A percentile compares a stretch with the other conserved stretches of the same genome.
Conservation (phyloP, 1,140 invertebrate species). For the Neodiprion virginianus region DNA sequence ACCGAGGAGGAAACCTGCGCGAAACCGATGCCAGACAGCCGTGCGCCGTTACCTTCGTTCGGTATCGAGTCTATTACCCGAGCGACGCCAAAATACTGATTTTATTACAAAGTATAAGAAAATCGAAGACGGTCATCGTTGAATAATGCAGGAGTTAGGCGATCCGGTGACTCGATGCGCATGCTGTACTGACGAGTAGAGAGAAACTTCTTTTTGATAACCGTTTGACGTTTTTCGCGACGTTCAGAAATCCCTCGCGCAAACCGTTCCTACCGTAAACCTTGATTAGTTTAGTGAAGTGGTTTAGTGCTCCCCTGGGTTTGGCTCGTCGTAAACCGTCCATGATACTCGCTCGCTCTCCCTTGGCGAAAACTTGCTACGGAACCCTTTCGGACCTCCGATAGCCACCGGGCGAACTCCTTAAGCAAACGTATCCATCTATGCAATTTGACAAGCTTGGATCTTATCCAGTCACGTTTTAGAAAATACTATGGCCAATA, state of each 20-base stretch:
- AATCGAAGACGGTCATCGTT: background rate
- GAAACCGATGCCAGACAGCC: background rate
- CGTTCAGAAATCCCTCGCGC: background rate
- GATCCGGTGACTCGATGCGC: background rate
- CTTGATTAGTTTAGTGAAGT: conserved; percentile 45
- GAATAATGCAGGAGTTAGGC: background rate
- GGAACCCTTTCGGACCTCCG: background rate
- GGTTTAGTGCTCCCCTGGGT: conserved; percentile 33
- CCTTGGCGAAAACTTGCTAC: background rate
- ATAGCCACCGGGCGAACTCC: background rate
- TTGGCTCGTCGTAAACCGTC: conserved; percentile 24
- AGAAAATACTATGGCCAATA: too few relatives aligned
- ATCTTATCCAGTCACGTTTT: too few relatives aligned
- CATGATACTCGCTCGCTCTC: background rate
- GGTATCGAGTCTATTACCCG: background rate
- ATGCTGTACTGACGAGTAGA: background rate
- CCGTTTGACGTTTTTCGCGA: background rate
- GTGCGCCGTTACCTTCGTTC: background rate
- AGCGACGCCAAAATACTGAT: background rate
- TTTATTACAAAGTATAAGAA: conserved; percentile 4
- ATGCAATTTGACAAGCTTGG: too few relatives aligned
- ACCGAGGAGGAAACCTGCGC: background rate
- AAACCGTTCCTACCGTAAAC: conserved; percentile 28
- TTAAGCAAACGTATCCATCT: too few relatives aligned
- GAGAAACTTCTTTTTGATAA: background rate